These are phyloP conservation scores for Eptatretus burgeri DNA, from an alignment of 2,113 vertebrate genomes.

Conservation along the genomic window DNA sequence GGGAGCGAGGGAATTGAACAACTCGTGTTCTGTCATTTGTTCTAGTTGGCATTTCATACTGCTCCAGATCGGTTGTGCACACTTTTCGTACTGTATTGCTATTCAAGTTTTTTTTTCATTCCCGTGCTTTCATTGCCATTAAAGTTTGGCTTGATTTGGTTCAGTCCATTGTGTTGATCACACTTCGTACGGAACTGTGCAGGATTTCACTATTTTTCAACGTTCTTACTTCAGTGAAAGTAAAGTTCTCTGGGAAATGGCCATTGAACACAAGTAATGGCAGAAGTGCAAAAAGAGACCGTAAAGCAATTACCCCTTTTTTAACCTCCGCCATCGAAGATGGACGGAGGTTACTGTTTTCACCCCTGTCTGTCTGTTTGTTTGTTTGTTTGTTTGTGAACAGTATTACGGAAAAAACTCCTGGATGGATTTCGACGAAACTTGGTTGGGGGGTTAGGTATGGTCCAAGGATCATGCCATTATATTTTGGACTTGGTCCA, in stretches of 20 bases:
- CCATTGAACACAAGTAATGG: background rate
- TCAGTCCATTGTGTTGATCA: background rate
- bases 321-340: too few relatives aligned
- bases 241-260: background rate
- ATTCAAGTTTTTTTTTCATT: background rate
- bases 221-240: slow-evolving; percentile 3
- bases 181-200: too few relatives aligned
- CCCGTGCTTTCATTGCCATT: background rate
- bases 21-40: background rate
- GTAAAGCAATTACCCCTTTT: too few relatives aligned
- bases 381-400: too few relatives aligned
- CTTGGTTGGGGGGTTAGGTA: too few relatives aligned
- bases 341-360: too few relatives aligned
- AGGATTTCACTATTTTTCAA: slow-evolving; percentile 1
- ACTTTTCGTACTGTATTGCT: too few relatives aligned
- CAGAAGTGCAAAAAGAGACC: background rate
- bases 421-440: too few relatives aligned
- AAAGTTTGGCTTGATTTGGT: background rate
- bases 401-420: too few relatives aligned
- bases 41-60: background rate
- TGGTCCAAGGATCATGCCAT: too few relatives aligned
- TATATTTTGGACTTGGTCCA: too few relatives aligned
- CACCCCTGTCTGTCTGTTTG: background rate
- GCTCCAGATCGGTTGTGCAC: background rate
- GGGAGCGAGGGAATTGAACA: too few relatives aligned